Percentiles rank a stretch among this genome's conserved stretches.
Evolutionary conservation across 2,113 vertebrate genomes (phyloP).

Genomic region (Phalacrocorax aristotelis): DNA sequence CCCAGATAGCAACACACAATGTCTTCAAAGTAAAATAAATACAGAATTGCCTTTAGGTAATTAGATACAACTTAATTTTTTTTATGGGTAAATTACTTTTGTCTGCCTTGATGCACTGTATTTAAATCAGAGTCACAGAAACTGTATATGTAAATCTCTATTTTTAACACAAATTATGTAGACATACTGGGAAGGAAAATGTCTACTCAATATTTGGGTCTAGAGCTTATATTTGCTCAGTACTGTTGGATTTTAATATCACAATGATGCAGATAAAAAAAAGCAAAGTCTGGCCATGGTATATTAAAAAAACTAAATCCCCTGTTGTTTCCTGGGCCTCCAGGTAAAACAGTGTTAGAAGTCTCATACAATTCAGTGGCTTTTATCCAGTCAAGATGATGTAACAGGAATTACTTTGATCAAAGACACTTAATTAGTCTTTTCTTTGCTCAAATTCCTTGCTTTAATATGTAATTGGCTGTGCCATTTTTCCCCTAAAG

Average conservation of each 20-base stretch:
- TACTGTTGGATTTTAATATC: neutral
- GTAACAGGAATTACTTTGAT: neutral
- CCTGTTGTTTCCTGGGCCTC: neutral
- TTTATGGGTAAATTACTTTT: no score
- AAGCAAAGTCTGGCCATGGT: neutral
- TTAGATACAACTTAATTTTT: neutral
- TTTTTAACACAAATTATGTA: neutral
- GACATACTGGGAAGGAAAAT: neutral
- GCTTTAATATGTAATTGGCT: neutral
- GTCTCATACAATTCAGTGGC: neutral
- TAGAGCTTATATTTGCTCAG: neutral
- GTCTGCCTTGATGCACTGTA: neutral
- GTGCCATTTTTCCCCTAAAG: neutral
- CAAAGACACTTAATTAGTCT: neutral
- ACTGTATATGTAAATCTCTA: neutral
- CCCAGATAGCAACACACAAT: neutral
- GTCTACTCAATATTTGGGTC: neutral
- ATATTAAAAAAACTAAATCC: neutral
- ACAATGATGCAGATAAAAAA: neutral
- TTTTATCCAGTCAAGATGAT: neutral
- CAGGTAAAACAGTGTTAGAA: neutral
- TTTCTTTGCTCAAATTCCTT: neutral
- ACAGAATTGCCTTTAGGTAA: neutral
- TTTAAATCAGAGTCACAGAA: neutral
- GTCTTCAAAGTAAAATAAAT: neutral